phyloP scores from a whole-genome alignment of 2,113 vertebrate species.

The Semnornis frantzii region DNA sequence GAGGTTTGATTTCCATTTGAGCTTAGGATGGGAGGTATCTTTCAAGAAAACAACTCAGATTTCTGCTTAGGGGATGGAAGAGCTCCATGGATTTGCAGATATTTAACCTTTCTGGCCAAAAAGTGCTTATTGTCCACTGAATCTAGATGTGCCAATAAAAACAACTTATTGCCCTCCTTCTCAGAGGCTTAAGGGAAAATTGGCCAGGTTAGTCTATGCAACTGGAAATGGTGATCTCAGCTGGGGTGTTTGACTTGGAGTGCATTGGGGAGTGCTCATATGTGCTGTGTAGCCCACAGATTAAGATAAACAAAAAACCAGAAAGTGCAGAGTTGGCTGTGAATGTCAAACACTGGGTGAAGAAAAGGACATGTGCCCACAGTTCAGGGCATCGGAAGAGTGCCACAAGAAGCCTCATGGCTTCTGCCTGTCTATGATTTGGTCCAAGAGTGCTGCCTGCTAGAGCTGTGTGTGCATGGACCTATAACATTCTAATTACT shows the following conservation, averaged over 20 bases:
- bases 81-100: neutral
- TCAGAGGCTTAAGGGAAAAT: neutral
- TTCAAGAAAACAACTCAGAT: neutral
- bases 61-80: neutral
- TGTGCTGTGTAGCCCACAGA: neutral
- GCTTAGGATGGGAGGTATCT: neutral
- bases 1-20: slow-evolving; percentile 8
- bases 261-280: neutral
- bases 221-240: neutral
- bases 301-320: neutral
- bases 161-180: neutral
- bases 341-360: neutral
- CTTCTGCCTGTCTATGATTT: neutral
- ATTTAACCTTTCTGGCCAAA: neutral
- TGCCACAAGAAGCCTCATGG: neutral
- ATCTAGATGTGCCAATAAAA: neutral
- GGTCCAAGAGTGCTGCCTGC: neutral
- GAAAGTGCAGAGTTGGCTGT: neutral
- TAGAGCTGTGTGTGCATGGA: neutral
- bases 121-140: neutral
- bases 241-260: neutral
- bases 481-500: neutral
- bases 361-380: neutral
- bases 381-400: neutral
- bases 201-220: neutral